These are phyloP conservation scores for Glossosoma conforme DNA, from an alignment of 1,140 invertebrate species.

Conservation along the genomic window DNA sequence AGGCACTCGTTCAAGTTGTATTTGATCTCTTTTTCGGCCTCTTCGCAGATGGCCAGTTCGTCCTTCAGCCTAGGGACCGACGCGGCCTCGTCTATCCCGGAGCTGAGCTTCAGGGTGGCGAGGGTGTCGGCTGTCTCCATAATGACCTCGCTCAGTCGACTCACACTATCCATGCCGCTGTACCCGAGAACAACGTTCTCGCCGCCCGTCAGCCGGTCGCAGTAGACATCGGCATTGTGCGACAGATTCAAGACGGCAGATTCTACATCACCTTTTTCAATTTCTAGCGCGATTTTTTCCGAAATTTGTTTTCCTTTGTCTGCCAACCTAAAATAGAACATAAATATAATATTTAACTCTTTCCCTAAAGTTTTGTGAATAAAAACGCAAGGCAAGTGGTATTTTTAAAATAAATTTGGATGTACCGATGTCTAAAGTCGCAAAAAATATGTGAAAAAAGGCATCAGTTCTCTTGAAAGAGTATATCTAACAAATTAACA, in stretches of 20 bases:
- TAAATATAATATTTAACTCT: no score
- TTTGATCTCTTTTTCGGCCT: constrained; percentile 29
- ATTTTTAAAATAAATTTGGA: no score
- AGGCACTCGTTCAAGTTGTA: constrained; percentile 38
- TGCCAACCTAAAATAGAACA: no score
- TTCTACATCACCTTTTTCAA: constrained; percentile 33
- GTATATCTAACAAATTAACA: no score
- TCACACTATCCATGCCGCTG: constrained; percentile 36
- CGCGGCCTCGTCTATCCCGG: neutral
- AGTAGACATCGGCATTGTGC: constrained; percentile 32
- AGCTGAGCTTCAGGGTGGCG: neutral
- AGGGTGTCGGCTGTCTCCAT: constrained; percentile 40
- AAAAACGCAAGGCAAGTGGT: no score
- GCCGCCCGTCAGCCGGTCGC: constrained; percentile 40
- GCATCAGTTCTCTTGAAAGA: no score
- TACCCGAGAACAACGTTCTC: constrained; percentile 44
- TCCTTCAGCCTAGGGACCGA: neutral
- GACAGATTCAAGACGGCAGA: constrained; percentile 31
- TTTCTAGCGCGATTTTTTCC: no score
- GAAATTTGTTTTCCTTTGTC: no score
- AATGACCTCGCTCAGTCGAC: constrained; percentile 39
- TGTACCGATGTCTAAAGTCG: no score
- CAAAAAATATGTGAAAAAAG: no score
- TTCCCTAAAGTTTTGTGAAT: no score
- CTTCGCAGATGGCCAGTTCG: neutral